A percentile compares a stretch with the other conserved stretches of the same genome.
Evolutionary conservation across 1,140 invertebrate species (phyloP).

Genomic region (Hycleus phaleratus): DNA sequence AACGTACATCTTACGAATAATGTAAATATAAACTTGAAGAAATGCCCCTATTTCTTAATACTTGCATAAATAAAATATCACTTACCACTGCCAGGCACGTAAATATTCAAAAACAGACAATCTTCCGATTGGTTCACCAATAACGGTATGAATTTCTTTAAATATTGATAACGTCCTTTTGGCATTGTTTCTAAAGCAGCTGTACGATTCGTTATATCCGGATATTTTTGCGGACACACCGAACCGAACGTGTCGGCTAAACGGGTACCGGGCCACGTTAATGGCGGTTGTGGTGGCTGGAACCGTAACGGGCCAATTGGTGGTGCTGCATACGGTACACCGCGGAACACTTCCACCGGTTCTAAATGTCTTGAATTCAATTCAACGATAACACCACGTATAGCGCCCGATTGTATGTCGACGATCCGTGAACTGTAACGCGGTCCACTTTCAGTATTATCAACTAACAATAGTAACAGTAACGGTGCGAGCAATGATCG

Average conservation of each 20-base stretch:
- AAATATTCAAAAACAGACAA: slow-evolving; percentile 84
- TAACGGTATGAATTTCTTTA: slow-evolving; percentile 55
- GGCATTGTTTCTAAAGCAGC: slow-evolving; percentile 62
- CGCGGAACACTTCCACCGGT: slow-evolving; percentile 73
- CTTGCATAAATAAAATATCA: slow-evolving; percentile 5
- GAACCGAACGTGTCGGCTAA: slow-evolving; percentile 65
- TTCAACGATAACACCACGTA: slow-evolving; percentile 64
- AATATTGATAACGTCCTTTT: slow-evolving; percentile 56
- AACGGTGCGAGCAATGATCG: slow-evolving; percentile 23
- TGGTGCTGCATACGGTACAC: slow-evolving; percentile 75
- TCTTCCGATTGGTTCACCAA: slow-evolving; percentile 79
- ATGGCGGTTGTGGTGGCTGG: slow-evolving; percentile 57
- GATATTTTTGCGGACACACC: slow-evolving; percentile 68
- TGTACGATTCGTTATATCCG: slow-evolving; percentile 64
- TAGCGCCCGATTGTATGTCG: slow-evolving; percentile 56
- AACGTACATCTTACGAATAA: too few species aligned
- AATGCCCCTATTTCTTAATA: neutral
- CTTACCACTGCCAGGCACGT: slow-evolving; percentile 75
- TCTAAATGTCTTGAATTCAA: slow-evolving; percentile 66
- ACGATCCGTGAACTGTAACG: slow-evolving; percentile 57
- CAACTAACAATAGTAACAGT: slow-evolving; percentile 13
- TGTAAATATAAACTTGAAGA: neutral
- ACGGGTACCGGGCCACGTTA: slow-evolving; percentile 62
- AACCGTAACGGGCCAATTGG: slow-evolving; percentile 66
- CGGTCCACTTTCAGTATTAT: slow-evolving; percentile 40